phyloP scores from a whole-genome alignment of 2,113 vertebrate species.

The Oncorhynchus mykiss region DNA sequence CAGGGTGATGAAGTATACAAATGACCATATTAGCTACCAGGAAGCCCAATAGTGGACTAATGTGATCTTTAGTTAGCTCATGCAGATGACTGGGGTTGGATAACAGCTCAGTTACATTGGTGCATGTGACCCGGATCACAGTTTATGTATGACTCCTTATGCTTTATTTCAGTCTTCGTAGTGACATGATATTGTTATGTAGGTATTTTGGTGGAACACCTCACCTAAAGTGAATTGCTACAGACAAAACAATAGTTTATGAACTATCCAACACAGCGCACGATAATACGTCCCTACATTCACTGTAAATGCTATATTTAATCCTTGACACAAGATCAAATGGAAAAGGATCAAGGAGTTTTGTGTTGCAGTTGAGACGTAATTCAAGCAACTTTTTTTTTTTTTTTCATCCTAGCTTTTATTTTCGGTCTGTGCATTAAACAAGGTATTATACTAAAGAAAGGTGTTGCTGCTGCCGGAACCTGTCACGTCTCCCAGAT shows the following conservation, averaged over 20 bases:
- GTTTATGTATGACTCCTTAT: not conserved
- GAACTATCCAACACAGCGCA: slow-evolving; percentile 1
- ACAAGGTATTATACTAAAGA: slow-evolving; percentile 59
- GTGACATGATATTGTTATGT: not conserved
- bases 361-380: slow-evolving; percentile 14
- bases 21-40: too few relatives aligned
- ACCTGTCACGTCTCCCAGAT: slow-evolving; percentile 63
- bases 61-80: too few relatives aligned
- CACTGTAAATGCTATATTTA: slow-evolving; percentile 29
- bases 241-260: slow-evolving; percentile 1
- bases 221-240: not conserved
- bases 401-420: slow-evolving; percentile 35
- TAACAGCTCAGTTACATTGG: too few relatives aligned
- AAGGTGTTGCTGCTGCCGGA: slow-evolving; percentile 40
- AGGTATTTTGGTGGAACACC: not conserved
- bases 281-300: not conserved
- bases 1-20: too few relatives aligned
- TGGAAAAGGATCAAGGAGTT: slow-evolving; percentile 14
- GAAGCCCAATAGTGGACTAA: too few relatives aligned
- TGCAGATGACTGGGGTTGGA: too few relatives aligned
- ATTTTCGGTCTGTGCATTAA: slow-evolving; percentile 52
- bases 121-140: too few relatives aligned
- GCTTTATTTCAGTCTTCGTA: not conserved
- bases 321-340: slow-evolving; percentile 30
- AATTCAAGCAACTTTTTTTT: slow-evolving; percentile 31